Evolutionary conservation across 2,888 invertebrate species (phyloP).

Genomic region (Corythucha ciliata): DNA sequence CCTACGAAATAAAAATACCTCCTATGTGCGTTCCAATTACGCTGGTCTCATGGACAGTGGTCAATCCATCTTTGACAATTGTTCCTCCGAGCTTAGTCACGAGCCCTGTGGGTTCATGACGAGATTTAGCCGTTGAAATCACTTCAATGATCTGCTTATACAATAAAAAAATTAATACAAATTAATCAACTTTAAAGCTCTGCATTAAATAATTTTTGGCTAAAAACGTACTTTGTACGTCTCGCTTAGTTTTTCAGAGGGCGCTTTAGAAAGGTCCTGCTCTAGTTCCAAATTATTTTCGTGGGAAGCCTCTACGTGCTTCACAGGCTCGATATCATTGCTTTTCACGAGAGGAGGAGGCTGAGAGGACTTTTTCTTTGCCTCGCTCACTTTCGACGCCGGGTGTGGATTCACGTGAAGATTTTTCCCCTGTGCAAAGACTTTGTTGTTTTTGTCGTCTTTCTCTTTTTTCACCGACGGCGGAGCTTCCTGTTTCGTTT

Average conservation of each 20-base stretch:
- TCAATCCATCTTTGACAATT: constrained; percentile 68
- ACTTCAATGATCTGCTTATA: constrained; percentile 56
- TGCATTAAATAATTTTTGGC: not conserved
- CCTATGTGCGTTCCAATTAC: constrained; percentile 82
- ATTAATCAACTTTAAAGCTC: not conserved
- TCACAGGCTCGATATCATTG: too few species aligned
- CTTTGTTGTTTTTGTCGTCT: constrained; percentile 16
- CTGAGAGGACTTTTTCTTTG: too few species aligned
- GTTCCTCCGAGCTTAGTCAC: constrained; percentile 79
- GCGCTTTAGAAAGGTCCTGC: constrained; percentile 73
- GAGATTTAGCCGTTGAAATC: constrained; percentile 43
- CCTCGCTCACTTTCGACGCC: too few species aligned
- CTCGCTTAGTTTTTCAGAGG: constrained; percentile 75
- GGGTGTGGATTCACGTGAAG: too few species aligned
- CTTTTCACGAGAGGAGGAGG: too few species aligned
- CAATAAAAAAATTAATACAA: constrained; percentile 15
- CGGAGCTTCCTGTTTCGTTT: constrained; percentile 5
- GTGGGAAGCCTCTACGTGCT: too few species aligned
- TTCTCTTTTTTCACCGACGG: constrained; percentile 12
- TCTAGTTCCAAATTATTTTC: constrained; percentile 64
- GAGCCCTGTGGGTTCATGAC: constrained; percentile 48
- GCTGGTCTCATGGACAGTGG: constrained; percentile 77
- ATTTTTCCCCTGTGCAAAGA: too few species aligned
- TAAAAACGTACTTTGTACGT: constrained; percentile 57
- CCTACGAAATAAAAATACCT: too few species aligned